Evolutionary conservation across 2,797 vertebrate genomes (phyloP).

Genomic region (Malurus splendens): DNA sequence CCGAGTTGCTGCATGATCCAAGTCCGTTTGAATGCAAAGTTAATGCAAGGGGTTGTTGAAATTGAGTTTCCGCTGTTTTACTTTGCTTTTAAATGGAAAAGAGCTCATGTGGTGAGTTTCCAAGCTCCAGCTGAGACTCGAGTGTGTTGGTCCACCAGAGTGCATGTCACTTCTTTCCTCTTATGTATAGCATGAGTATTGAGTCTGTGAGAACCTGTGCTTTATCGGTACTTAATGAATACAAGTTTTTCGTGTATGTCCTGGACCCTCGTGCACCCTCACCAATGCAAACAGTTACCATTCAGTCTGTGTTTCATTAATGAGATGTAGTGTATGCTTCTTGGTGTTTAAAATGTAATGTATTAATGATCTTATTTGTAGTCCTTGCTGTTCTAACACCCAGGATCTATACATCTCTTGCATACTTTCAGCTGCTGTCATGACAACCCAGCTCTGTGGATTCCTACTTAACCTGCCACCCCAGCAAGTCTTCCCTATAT

Average conservation of each 20-base stretch:
- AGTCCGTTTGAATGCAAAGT: not conserved
- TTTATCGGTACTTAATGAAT: not conserved
- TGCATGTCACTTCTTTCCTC: not conserved
- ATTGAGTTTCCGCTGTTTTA: not conserved
- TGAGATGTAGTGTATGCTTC: not conserved
- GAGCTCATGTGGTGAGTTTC: not conserved
- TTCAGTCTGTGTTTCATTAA: not conserved
- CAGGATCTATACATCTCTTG: conserved; percentile 49
- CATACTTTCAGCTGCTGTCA: conserved; percentile 59
- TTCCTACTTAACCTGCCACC: conserved; percentile 57
- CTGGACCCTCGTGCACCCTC: not conserved
- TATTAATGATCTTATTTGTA: conserved; percentile 33
- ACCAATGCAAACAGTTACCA: not conserved
- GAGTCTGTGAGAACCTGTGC: not conserved
- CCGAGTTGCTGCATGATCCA: not conserved
- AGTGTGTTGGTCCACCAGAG: not conserved
- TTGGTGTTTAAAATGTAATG: not conserved
- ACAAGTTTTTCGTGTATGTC: not conserved
- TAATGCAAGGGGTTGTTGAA: not conserved
- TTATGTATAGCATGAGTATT: not conserved
- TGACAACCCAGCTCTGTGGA: conserved; percentile 59
- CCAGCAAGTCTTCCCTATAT: conserved; percentile 45
- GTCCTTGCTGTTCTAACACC: conserved; percentile 19
- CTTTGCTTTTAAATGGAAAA: not conserved
- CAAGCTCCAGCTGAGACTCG: not conserved